Conservation (phyloP, 2,113 vertebrate genomes). For the Platysteira castanea region DNA sequence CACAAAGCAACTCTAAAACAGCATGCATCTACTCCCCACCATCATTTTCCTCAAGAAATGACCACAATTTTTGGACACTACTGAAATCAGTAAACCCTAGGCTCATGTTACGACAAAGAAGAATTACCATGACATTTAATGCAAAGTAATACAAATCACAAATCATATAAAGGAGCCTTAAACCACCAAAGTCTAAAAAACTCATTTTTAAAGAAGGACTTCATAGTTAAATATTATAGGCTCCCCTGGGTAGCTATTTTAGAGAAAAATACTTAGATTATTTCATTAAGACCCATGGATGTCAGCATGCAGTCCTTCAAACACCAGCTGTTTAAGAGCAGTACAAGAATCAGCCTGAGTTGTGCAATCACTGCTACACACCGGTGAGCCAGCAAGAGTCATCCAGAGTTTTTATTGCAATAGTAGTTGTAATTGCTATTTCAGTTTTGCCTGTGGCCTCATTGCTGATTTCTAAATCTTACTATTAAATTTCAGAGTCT, state of each 20-base stretch:
- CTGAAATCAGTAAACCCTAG: neutral
- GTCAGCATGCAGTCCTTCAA: neutral
- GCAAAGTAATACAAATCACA: neutral
- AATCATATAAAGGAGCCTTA: neutral
- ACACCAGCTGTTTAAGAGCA: neutral
- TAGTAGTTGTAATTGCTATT: neutral
- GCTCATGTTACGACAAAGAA: neutral
- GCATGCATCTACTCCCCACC: neutral
- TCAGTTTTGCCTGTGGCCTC: neutral
- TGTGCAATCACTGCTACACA: neutral
- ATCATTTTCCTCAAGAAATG: neutral
- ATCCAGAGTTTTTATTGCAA: neutral
- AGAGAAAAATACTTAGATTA: neutral
- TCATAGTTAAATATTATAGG: neutral
- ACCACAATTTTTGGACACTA: neutral
- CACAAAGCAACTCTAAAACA: neutral
- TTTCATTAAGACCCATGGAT: neutral
- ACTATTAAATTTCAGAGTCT: neutral
- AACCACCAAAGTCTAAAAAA: neutral
- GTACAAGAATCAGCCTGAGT: neutral
- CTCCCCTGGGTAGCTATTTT: neutral
- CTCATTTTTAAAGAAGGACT: accelerated
- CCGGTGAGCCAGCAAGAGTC: neutral
- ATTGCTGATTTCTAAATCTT: neutral
- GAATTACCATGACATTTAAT: neutral